Evolutionary conservation across 2,797 vertebrate genomes (phyloP), one percentile per base, ranked within the genome.

Genomic region (Acanthurus leucopareius): DNA sequence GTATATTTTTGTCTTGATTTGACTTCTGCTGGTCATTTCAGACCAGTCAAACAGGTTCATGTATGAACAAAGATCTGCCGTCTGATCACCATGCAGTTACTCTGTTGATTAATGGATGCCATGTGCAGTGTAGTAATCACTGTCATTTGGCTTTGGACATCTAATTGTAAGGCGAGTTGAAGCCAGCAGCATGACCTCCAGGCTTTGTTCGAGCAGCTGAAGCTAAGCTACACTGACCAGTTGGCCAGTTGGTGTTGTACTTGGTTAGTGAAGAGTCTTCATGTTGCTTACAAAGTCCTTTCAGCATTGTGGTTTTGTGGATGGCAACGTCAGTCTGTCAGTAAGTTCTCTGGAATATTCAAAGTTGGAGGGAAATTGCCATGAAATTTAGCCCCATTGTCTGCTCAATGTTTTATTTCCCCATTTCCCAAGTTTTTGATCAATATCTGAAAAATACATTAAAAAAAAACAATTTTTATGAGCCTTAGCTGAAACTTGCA

Each of bases 201-300:
- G 86, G 88, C 86, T 89, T 85, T 85, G 82, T 71, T 83, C 44
- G 0, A 84, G 69, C 90, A 91, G 83, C 84, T 91, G 91, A 73
- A 81, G 79, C 80, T 69, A 69, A 38, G 67, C 75, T 79, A 64
- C 79, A 86, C 19, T 88, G 83, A 85, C 90, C 86, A 79, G 79
- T 88, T 78, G 17, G 22, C 10, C 40, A 42, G 40, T 42, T 42
- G 40, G 40, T 42, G 40, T 10, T 42, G 40, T 42, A 42, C 3
- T 42, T 42, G 40, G 10, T 11, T 42, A 3, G 40, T 42, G 40
- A 42, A 9, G 40, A 42, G 40, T 42, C 2, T 42, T 9, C 40
- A 10, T 9, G 10, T 10, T 9, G 40, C 40, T 4, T 42, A 42
- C 4, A 42, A 42, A 42, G 10, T 42, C 40, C 40, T 42, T 42